A percentile compares a stretch with the other conserved stretches of the same genome.
phyloP scores from a whole-genome alignment of 2,888 invertebrate genomes.

The Phrixothrix hirtus region DNA sequence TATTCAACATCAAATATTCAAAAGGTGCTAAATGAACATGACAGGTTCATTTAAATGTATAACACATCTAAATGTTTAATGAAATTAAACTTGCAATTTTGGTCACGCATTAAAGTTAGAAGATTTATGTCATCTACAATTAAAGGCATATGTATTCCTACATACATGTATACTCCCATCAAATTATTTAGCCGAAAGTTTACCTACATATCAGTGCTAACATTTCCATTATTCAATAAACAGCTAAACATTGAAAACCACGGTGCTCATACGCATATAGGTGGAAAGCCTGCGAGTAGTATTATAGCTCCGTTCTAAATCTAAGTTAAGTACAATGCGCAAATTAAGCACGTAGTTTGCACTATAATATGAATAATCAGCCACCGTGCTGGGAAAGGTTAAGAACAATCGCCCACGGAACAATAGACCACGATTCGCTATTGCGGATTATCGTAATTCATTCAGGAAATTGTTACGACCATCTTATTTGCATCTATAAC shows the following conservation, averaged over 20 bases:
- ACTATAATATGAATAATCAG: conserved; percentile 40
- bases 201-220: background rate
- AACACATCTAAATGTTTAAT: background rate
- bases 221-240: background rate
- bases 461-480: conserved; percentile 43
- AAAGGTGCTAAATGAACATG: too few species aligned
- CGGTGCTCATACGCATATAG: background rate
- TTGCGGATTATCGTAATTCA: conserved; percentile 42
- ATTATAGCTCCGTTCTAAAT: conserved; percentile 14
- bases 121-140: background rate
- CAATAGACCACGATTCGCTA: conserved; percentile 40
- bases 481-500: conserved; percentile 47
- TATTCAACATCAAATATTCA: too few species aligned
- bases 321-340: conserved; percentile 30
- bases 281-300: background rate
- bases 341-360: conserved; percentile 38
- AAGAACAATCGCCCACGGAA: conserved; percentile 42
- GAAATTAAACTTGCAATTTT: too few species aligned
- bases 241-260: background rate
- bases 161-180: background rate
- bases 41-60: background rate
- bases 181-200: background rate
- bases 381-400: conserved; percentile 35
- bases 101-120: background rate
- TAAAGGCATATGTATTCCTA: background rate